phyloP scores from a whole-genome alignment of 2,888 invertebrate genomes.

The Phalera bucephala region DNA sequence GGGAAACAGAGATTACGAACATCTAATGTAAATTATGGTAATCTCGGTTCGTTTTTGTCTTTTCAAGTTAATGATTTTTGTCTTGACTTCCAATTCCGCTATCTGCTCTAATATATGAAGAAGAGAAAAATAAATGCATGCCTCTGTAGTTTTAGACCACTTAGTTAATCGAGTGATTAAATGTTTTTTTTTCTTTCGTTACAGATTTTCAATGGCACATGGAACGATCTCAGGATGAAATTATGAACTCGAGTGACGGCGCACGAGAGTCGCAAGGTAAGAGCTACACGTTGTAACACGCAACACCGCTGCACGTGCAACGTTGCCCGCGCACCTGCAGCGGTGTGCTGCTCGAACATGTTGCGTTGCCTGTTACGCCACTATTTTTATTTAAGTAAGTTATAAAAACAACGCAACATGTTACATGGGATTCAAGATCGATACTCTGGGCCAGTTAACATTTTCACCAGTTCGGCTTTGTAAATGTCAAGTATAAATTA shows the following conservation, averaged over 20 bases:
- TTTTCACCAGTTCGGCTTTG: slow-evolving; percentile 22
- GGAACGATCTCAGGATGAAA: slow-evolving; percentile 93
- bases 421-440: slow-evolving; percentile 65
- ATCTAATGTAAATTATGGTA: too few relatives aligned
- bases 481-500: slow-evolving; percentile 1
- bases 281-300: slow-evolving; percentile 42
- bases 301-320: slow-evolving; percentile 24
- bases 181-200: slow-evolving; percentile 52
- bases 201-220: slow-evolving; percentile 95
- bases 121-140: too few relatives aligned
- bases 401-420: slow-evolving; percentile 51
- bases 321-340: slow-evolving; percentile 20
- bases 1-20: too few relatives aligned
- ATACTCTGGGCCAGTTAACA: slow-evolving; percentile 68
- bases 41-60: too few relatives aligned
- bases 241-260: slow-evolving; percentile 92
- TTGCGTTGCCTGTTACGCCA: slow-evolving; percentile 48
- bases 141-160: too few relatives aligned
- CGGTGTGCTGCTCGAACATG: slow-evolving; percentile 47
- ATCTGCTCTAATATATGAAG: too few relatives aligned
- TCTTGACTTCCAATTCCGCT: too few relatives aligned
- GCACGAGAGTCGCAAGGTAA: slow-evolving; percentile 97
- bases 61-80: too few relatives aligned
- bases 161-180: too few relatives aligned
- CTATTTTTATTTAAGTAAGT: neutral